Base-by-base conservation (phyloP, 1,140 invertebrate genomes). In the Coptotermes formosanus region DNA sequence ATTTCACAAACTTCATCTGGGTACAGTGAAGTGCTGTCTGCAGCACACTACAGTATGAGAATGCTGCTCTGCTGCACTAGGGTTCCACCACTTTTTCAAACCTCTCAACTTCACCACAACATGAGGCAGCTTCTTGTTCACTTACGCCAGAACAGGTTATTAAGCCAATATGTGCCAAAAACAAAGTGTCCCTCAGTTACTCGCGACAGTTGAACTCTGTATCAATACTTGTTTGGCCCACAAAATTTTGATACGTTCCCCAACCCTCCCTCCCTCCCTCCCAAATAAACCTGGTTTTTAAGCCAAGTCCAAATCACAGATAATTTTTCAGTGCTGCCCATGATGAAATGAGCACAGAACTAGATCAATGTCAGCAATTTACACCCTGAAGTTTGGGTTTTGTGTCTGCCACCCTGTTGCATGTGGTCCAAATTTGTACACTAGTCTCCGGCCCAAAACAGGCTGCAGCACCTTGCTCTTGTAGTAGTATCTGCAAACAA, bases 341-440 rank as follows among this genome's bases (percentile, higher is more conserved):
- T 75, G 8, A 75, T 75, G 25, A 75, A 75, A 75, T 75, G 64
- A 30, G 64, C 64, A 75, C n/a, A 75, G 8, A 75, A 75, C 25
- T 30, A 75, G 7, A n/a, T 25, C 14, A 11, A 6, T 75, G 7
- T 30, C 64, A 75, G 64, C 7, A 25, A 55, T 16, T 75, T 75
- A 75, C n/a, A 75, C 25, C 52, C 83, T 45, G 45, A 90, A 90
- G 86, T 90, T 90, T 19, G 89, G 89, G 75, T 90, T 89, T 30
- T 87, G 87, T 82, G 90, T 90, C 88, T 90, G 90, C 92, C 92
- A 92, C 12, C 91, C 91, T 25, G 91, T 92, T 12, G 92, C 92
- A 85, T 91, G 92, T 82, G 91, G 89, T 23, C 92, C 92, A 90
- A 94, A 94, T 88, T 93, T 93, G 91, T 94, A 94, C 12, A 94